Percentiles rank a stretch among this genome's conserved stretches.
Evolutionary conservation across 2,113 vertebrate species (phyloP).

Genomic region (Anguilla rostrata): DNA sequence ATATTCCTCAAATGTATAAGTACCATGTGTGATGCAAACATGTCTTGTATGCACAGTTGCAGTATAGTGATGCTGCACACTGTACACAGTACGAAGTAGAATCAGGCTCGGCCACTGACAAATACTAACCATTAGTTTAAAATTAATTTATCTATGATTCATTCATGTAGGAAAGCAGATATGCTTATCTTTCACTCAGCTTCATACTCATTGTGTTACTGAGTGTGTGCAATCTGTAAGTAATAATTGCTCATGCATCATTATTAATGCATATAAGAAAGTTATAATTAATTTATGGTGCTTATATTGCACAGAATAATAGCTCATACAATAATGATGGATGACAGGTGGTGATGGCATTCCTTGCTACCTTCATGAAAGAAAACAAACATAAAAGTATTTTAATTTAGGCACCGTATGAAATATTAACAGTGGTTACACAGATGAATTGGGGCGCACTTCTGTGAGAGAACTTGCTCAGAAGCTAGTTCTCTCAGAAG

Average conservation of each 20-base stretch:
- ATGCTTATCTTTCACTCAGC: too few species aligned
- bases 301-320: neutral
- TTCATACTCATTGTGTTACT: neutral
- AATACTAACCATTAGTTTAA: neutral
- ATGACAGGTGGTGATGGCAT: neutral
- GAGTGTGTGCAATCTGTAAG: neutral
- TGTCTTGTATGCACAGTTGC: neutral
- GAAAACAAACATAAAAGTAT: conserved; percentile 23
- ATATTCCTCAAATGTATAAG: neutral
- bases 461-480: neutral
- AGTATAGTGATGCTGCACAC: neutral
- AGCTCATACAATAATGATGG: conserved; percentile 1
- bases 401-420: conserved; percentile 14
- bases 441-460: neutral
- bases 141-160: neutral
- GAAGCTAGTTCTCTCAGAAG: neutral
- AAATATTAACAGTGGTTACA: conserved; percentile 13
- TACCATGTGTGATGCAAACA: neutral
- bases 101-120: neutral
- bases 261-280: neutral
- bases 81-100: neutral
- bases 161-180: neutral
- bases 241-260: neutral
- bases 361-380: conserved; percentile 5
- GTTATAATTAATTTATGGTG: neutral